These are phyloP conservation scores for Ginglymostoma cirratum DNA, from an alignment of 2,113 vertebrate genomes.

Conservation along the genomic window DNA sequence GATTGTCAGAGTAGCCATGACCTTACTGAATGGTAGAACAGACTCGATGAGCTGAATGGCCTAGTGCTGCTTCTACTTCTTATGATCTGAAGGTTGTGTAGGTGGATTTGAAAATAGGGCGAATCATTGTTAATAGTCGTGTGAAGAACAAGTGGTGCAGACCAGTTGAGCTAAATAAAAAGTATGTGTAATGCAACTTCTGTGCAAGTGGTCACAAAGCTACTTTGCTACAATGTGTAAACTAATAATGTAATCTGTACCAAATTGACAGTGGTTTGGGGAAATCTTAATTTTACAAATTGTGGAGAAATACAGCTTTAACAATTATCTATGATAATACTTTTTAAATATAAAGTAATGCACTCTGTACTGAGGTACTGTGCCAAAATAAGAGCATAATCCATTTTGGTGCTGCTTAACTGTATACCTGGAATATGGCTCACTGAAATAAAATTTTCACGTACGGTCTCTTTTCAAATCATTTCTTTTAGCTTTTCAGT, in stretches of 20 bases:
- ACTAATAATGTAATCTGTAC: not conserved
- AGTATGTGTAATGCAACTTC: not conserved
- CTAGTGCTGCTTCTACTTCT: no score
- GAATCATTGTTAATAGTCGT: not conserved
- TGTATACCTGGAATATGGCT: slow-evolving; percentile 49
- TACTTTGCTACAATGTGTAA: not conserved
- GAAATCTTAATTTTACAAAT: not conserved
- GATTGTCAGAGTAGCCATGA: no score
- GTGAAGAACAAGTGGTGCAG: not conserved
- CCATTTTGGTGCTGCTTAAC: slow-evolving; percentile 47
- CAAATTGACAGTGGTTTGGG: not conserved
- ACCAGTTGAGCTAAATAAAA: not conserved
- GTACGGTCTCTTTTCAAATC: slow-evolving; percentile 44
- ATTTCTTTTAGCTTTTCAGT: no score
- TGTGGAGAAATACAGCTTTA: slow-evolving; percentile 21
- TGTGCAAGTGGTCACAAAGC: not conserved
- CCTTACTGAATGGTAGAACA: no score
- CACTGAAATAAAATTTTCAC: slow-evolving; percentile 52
- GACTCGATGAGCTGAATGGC: no score
- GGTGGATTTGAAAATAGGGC: not conserved
- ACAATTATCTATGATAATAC: slow-evolving; percentile 37
- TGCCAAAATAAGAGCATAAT: slow-evolving; percentile 48
- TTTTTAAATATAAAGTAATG: not conserved
- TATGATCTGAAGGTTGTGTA: no score
- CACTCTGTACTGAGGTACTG: slow-evolving; percentile 45